Evolutionary conservation across 1,140 invertebrate genomes (phyloP).

Genomic region (Aphelenchoides besseyi): DNA sequence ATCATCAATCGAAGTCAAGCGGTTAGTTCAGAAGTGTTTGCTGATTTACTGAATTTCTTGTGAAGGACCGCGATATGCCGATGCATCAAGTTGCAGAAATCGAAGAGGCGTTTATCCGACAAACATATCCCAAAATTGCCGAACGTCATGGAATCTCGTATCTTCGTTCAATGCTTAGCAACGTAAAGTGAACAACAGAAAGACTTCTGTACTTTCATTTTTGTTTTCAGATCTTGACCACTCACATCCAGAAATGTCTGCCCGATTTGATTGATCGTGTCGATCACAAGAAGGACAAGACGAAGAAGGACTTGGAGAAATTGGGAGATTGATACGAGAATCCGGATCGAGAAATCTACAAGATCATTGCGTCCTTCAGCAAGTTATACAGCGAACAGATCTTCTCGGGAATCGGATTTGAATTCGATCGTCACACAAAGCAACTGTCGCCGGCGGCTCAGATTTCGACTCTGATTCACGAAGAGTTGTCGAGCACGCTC

Average conservation of each 20-base stretch:
- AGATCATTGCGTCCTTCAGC: background rate
- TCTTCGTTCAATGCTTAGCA: conserved; percentile 83
- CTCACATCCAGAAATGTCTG: conserved; percentile 93
- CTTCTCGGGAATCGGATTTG: background rate
- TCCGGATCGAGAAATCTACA: background rate
- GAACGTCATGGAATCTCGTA: conserved; percentile 89
- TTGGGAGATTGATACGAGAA: background rate
- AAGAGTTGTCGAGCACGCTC: background rate
- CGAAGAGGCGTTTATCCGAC: conserved; percentile 73
- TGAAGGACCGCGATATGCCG: conserved; percentile 84
- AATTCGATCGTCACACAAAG: background rate
- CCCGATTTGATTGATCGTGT: conserved; percentile 75
- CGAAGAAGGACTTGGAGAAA: background rate
- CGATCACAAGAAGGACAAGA: background rate
- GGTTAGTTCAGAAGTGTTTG: too few relatives aligned
- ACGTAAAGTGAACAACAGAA: conserved; percentile 9
- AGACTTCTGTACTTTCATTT: conserved; percentile 11
- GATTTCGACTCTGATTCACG: background rate
- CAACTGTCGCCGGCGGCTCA: background rate
- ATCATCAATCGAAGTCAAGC: conserved; percentile 94
- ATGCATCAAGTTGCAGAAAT: conserved; percentile 68
- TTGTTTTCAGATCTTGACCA: conserved; percentile 76
- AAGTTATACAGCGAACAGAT: background rate
- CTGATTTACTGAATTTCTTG: too few relatives aligned
- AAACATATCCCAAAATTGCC: conserved; percentile 91